Evolutionary conservation across 2,888 invertebrate species (phyloP), one percentile per base, ranked within the genome.

Genomic region (Luperina testacea): DNA sequence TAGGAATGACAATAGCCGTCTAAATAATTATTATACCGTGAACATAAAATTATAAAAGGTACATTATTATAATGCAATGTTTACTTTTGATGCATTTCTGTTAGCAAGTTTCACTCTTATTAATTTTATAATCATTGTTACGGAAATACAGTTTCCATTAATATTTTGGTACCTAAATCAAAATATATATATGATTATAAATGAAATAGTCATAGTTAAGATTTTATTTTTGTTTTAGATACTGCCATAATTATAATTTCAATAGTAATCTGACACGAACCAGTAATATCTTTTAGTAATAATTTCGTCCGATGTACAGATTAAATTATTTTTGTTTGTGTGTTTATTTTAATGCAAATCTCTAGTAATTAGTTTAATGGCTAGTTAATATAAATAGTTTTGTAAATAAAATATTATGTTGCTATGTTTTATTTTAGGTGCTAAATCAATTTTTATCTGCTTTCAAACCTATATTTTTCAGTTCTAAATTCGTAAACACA

Each of bases 381-480:
- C 95, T 96, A 96, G 96, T 92, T 90, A 91, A 90, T 90, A 93
- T 92, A 90, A 89, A 92, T 93, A 94, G 93, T 94, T 93, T 92
- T 96, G 96, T 96, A 96, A 93, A 96, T 96, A 96, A 92, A 93
- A 92, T 93, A 92, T 93, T 93, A 92, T 92, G 92, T 95, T 94
- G 94, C 95, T 94, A 94, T 94, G 94, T 95, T 94, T 94, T 94
- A 94, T 93, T 94, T 93, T 95, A 96, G 96, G 96, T 96, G 96
- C 96, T 96, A 96, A 94, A 89, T 90, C 90, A 91, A 91, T 92
- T 91, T 77, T 89, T 86, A 89, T 90, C 89, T 88, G 88, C 90
- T 90, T 89, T 86, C 87, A 87, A 90, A 87, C 87, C 89, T 88
- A 87, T 86, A 85, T 73, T 83, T 65, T 77, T 82, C 84, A 69